Evolutionary conservation across 2,888 invertebrate genomes (phyloP), one percentile per base, ranked within the genome.

Genomic region (Chalcosyrphus nemorum): DNA sequence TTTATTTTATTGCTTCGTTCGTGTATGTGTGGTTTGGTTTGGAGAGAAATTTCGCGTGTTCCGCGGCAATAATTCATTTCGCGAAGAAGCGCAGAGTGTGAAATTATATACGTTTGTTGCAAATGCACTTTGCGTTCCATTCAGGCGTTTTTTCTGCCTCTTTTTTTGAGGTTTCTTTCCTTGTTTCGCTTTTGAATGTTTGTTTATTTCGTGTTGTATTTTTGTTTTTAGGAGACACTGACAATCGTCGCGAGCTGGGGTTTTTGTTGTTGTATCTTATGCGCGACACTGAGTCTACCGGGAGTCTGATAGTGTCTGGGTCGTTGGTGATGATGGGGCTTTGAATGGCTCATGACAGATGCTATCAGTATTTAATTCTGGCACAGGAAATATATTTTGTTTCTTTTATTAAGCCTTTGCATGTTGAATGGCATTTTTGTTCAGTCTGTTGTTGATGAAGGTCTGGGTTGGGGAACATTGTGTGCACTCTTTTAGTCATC

Each of bases 61-160:
- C 24, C 61, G 43, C 71, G 43, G 85, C 81, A 76, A 85, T 85
- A 76, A 85, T 66, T 85, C 81, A 85, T 75, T 71, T 27, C 41
- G 71, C 59, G 52, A 74, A 74, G 71, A 78, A 74, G 82, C 86
- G 87, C 78, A 86, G 82, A 86, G 87, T 87, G 87, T 87, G 87
- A 87, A 87, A 87, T 87, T 87, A 86, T 87, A 87, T 87, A 86
- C 82, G 74, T 85, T 82, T 75, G 80, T 70, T 86, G 81, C 74
- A 86, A n/a, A 86, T 87, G 82, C 77, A 77, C 77, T 77, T 63
- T 72, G 77, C 72, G 82, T 82, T 82, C 63, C 77, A 82, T 82
- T 77, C 77, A 24, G 38, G 9, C n/a, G n/a, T n/a, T n/a, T n/a
- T n/a, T n/a, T n/a, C n/a, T n/a, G n/a, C n/a, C n/a, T n/a, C n/a